Evolutionary conservation across 2,888 invertebrate species (phyloP).

Genomic region (Agrochola lychnidis): DNA sequence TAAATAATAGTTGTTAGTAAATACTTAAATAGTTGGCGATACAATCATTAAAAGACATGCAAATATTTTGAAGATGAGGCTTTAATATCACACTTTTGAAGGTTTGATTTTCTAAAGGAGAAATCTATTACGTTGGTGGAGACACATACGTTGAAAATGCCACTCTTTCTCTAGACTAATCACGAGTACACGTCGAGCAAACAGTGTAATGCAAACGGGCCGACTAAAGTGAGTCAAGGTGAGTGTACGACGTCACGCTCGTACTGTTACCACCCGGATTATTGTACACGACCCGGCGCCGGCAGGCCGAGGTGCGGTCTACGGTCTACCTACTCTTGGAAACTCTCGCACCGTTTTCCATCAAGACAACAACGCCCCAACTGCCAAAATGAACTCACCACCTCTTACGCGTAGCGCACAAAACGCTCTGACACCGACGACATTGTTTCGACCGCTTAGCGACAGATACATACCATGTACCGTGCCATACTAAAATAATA

Average conservation of each 20-base stretch:
- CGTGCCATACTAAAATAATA: conserved; percentile 45
- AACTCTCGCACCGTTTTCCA: conserved; percentile 70
- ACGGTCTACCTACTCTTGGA: conserved; percentile 76
- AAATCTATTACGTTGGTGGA: conserved; percentile 6
- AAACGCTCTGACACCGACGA: conserved; percentile 46
- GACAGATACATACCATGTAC: conserved; percentile 44
- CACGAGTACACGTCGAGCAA: conserved; percentile 80
- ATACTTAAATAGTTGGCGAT: conserved; percentile 24
- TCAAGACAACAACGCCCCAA: conserved; percentile 64
- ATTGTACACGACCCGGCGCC: conserved; percentile 76
- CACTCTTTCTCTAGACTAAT: conserved; percentile 78
- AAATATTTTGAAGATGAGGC: conserved; percentile 18
- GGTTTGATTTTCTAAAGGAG: conserved; percentile 1
- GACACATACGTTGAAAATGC: conserved; percentile 31
- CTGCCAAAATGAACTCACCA: conserved; percentile 60
- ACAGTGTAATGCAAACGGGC: conserved; percentile 84
- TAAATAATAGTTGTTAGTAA: conserved; percentile 38
- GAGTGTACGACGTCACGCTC: conserved; percentile 81
- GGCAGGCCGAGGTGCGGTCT: conserved; percentile 79
- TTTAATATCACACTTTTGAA: not conserved
- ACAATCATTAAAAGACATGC: not conserved
- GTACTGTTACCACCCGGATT: conserved; percentile 87
- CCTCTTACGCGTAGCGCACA: conserved; percentile 51
- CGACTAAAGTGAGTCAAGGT: conserved; percentile 89
- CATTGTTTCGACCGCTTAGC: conserved; percentile 44